These are phyloP conservation scores for Coelopa frigida DNA, from an alignment of 1,140 invertebrate genomes.

Conservation along the genomic window DNA sequence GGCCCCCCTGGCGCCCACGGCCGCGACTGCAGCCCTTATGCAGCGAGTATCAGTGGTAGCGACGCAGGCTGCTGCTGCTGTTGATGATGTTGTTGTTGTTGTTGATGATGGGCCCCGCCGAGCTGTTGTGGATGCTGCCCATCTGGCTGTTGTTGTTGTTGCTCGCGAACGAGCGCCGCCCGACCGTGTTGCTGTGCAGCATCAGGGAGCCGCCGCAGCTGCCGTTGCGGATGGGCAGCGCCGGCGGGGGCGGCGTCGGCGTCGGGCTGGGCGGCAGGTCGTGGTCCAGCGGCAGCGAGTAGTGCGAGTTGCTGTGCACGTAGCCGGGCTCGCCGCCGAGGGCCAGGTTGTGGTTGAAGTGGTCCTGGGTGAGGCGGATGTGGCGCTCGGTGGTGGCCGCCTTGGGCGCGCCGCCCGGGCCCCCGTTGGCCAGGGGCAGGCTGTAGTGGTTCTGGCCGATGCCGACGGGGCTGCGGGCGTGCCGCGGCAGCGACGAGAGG, in stretches of 20 bases:
- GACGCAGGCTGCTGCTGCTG: slow-evolving; percentile 35
- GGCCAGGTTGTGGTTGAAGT: slow-evolving; percentile 37
- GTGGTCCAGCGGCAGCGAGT: slow-evolving; percentile 38
- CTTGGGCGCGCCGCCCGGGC: slow-evolving; percentile 2
- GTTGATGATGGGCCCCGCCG: neutral
- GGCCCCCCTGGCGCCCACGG: slow-evolving; percentile 12
- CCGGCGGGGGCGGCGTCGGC: slow-evolving; percentile 37
- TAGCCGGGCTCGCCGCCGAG: slow-evolving; percentile 34
- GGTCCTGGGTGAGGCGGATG: slow-evolving; percentile 38
- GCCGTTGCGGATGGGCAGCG: slow-evolving; percentile 35
- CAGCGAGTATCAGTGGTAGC: slow-evolving; percentile 40
- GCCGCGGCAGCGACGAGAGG: slow-evolving; percentile 23
- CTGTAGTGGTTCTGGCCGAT: slow-evolving; percentile 24
- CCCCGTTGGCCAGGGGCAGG: slow-evolving; percentile 32
- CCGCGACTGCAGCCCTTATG: slow-evolving; percentile 33
- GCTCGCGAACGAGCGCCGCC: slow-evolving; percentile 32
- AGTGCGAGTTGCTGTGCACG: slow-evolving; percentile 40
- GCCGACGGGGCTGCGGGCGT: slow-evolving; percentile 7
- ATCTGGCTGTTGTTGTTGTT: slow-evolving; percentile 16
- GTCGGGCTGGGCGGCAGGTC: slow-evolving; percentile 34
- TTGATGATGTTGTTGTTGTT: slow-evolving; percentile 18
- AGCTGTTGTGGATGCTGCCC: slow-evolving; percentile 3
- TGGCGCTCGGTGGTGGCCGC: slow-evolving; percentile 11
- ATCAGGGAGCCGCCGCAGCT: slow-evolving; percentile 7
- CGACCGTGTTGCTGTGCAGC: slow-evolving; percentile 34